Conservation (phyloP, 2,797 vertebrate species). For the Arnoldichthys spilopterus region DNA sequence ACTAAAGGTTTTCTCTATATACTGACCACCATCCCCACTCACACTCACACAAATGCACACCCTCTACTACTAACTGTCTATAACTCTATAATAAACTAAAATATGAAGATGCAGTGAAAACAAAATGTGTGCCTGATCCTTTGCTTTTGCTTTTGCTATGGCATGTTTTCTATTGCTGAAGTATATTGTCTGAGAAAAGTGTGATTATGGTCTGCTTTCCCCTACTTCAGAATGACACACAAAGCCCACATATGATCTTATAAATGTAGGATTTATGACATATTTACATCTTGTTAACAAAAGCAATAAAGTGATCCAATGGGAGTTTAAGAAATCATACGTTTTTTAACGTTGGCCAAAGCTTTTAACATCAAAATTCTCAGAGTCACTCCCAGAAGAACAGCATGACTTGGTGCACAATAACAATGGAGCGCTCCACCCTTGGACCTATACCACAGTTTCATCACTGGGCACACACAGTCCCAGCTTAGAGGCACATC, state of each 20-base stretch:
- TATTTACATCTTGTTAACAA: conserved; percentile 47
- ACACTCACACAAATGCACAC: too few species aligned
- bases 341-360: conserved; percentile 34
- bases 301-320: conserved; percentile 43
- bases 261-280: conserved; percentile 46
- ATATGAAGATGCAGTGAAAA: too few species aligned
- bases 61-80: too few species aligned
- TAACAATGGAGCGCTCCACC: conserved; percentile 52
- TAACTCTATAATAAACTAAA: too few species aligned
- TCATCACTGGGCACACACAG: conserved; percentile 35
- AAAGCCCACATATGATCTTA: conserved; percentile 35
- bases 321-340: conserved; percentile 45
- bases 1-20: neutral
- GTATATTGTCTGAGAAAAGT: too few species aligned
- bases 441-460: conserved; percentile 30
- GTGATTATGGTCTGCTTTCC: too few species aligned
- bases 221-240: conserved; percentile 27
- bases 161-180: too few species aligned
- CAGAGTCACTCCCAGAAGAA: conserved; percentile 25
- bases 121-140: too few species aligned
- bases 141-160: too few species aligned
- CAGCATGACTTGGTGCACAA: conserved; percentile 35
- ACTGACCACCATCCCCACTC: neutral
- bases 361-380: conserved; percentile 18
- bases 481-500: conserved; percentile 31